Percentiles rank a stretch among this genome's conserved stretches.
Conservation (phyloP, 2,113 vertebrate species). For the Chaetodon trifascialis region DNA sequence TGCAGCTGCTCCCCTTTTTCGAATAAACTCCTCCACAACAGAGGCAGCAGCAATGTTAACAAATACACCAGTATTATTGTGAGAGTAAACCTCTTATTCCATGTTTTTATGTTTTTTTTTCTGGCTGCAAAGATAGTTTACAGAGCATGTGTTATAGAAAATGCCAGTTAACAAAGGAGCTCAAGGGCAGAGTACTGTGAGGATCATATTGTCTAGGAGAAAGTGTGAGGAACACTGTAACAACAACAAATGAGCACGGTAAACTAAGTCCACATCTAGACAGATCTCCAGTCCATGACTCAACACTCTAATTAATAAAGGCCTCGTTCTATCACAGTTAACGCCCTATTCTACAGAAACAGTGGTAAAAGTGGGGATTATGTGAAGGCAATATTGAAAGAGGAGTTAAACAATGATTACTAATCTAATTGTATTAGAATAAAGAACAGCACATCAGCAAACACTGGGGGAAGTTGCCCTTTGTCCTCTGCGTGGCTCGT, state of each 20-base stretch:
- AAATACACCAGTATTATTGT: too few relatives aligned
- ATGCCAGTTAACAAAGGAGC: background rate
- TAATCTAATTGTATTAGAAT: conserved; percentile 67
- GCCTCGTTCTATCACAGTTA: conserved; percentile 44
- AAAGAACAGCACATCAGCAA: conserved; percentile 71
- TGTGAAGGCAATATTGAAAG: conserved; percentile 48
- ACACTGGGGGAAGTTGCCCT: conserved; percentile 64
- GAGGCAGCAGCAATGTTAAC: too few relatives aligned
- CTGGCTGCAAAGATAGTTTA: conserved; percentile 1
- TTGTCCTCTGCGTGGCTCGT: conserved; percentile 62
- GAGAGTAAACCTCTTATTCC: too few relatives aligned
- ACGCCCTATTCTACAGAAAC: conserved; percentile 42
- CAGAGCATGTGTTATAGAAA: background rate
- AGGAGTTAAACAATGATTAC: conserved; percentile 71
- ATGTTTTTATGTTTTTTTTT: background rate
- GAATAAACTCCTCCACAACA: too few relatives aligned
- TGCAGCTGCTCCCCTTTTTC: too few relatives aligned
- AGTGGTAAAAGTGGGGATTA: conserved; percentile 29
- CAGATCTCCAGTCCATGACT: conserved; percentile 21
- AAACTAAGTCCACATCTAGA: conserved; percentile 27
- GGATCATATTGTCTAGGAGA: conserved; percentile 10
- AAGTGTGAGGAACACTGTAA: background rate
- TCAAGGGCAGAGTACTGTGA: conserved; percentile 1
- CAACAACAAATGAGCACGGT: conserved; percentile 1
- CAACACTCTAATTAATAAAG: conserved; percentile 39